A percentile compares a stretch with the other conserved stretches of the same genome.
Evolutionary conservation across 2,888 invertebrate species (phyloP).

Genomic region (Cheilosia variabilis): DNA sequence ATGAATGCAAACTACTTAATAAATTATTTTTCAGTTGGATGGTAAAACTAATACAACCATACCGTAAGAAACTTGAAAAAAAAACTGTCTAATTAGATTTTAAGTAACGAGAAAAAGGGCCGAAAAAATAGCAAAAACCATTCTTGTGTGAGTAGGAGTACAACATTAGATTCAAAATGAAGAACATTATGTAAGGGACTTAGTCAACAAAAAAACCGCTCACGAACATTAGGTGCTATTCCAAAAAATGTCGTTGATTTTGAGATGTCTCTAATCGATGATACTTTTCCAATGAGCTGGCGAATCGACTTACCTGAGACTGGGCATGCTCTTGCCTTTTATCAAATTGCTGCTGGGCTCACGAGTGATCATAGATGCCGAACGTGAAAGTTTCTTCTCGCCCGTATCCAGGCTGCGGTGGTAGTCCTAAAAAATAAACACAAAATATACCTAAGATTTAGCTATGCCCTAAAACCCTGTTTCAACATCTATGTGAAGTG

Average conservation of each 20-base stretch:
- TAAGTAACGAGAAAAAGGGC: no score
- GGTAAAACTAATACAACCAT: no score
- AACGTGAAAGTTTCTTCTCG: constrained; percentile 89
- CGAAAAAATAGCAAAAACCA: no score
- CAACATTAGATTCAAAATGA: no score
- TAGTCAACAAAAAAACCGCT: no score
- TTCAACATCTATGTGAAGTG: constrained; percentile 47
- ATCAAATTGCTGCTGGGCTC: constrained; percentile 89
- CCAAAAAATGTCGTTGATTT: constrained; percentile 34
- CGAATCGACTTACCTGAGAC: constrained; percentile 89
- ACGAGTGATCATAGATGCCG: constrained; percentile 88
- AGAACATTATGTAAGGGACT: background rate
- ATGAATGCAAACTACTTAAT: no score
- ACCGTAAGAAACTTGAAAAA: no score
- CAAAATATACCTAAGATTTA: background rate
- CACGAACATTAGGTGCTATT: background rate
- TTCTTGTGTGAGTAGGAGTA: no score
- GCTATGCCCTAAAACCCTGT: background rate
- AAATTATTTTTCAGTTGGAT: no score
- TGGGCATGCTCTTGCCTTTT: constrained; percentile 98
- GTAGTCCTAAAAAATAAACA: constrained; percentile 86
- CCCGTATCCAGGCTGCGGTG: constrained; percentile 93
- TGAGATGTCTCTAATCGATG: constrained; percentile 21
- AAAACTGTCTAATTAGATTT: no score
- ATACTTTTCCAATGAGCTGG: background rate